These are phyloP conservation scores for Zaprionus nigranus DNA, from an alignment of 1,140 invertebrate genomes.

Conservation along the genomic window DNA sequence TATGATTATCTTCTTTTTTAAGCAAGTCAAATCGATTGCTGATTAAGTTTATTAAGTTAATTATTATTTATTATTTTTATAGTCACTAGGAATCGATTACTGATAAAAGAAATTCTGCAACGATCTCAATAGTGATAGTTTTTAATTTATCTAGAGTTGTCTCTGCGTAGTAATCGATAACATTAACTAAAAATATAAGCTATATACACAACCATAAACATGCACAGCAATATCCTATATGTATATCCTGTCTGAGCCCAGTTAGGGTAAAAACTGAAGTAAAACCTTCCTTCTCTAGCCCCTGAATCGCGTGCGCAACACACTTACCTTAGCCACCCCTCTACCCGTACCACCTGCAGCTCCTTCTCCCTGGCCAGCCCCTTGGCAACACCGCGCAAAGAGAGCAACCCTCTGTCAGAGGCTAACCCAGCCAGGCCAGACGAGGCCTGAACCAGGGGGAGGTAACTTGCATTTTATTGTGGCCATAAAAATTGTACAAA, in stretches of 20 bases:
- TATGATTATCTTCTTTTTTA: too few relatives aligned
- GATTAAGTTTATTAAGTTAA: too few relatives aligned
- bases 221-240: background rate
- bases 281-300: slow-evolving; percentile 15
- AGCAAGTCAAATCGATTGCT: too few relatives aligned
- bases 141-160: background rate
- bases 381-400: background rate
- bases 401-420: slow-evolving; percentile 4
- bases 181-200: too few relatives aligned
- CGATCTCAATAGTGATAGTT: too few relatives aligned
- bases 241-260: background rate
- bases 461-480: slow-evolving; percentile 57
- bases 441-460: slow-evolving; percentile 23
- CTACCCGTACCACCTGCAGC: background rate
- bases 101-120: too few relatives aligned
- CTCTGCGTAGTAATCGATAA: background rate
- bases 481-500: slow-evolving; percentile 54
- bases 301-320: slow-evolving; percentile 71
- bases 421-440: background rate
- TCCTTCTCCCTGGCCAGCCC: background rate
- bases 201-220: background rate
- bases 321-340: slow-evolving; percentile 42
- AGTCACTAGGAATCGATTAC: too few relatives aligned
- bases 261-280: slow-evolving; percentile 2
- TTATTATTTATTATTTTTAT: too few relatives aligned